Conservation (phyloP, 2,113 vertebrate species). For the Stictonetta naevosa region DNA sequence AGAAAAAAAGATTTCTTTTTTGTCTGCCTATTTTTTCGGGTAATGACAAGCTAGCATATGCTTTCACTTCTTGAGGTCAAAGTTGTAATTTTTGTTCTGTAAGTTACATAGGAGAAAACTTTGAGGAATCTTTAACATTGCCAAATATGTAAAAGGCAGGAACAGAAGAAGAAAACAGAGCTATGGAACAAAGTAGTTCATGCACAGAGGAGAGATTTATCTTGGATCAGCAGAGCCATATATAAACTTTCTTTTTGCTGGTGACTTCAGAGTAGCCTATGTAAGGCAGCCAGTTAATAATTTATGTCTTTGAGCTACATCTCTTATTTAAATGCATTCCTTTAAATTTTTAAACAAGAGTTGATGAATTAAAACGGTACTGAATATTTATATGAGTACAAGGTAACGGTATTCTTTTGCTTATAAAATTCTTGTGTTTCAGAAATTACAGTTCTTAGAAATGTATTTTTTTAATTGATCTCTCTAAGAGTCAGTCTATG, state of each 20-base stretch:
- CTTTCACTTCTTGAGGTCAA: constrained; percentile 69
- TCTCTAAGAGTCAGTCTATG: neutral
- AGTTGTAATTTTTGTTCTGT: constrained; percentile 52
- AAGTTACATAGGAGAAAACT: constrained; percentile 66
- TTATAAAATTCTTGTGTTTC: constrained; percentile 10
- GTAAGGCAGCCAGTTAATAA: constrained; percentile 34
- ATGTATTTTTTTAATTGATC: neutral
- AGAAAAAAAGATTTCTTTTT: constrained; percentile 43
- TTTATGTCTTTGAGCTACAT: constrained; percentile 38
- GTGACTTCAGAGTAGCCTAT: constrained; percentile 36
- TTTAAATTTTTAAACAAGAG: constrained; percentile 19
- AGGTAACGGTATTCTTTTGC: neutral
- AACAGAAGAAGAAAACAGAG: constrained; percentile 43
- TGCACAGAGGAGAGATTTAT: constrained; percentile 57
- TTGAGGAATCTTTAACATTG: constrained; percentile 71
- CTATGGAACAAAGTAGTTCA: constrained; percentile 58
- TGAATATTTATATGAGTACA: neutral
- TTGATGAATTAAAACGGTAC: constrained; percentile 7
- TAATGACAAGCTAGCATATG: constrained; percentile 67
- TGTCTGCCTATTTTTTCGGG: constrained; percentile 28
- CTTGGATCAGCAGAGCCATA: constrained; percentile 50
- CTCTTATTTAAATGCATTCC: constrained; percentile 36
- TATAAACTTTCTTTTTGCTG: constrained; percentile 51
- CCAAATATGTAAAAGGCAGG: constrained; percentile 67
- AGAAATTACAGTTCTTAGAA: neutral